Evolutionary conservation across 2,797 vertebrate genomes (phyloP).

Genomic region (Sebastes flavidus): DNA sequence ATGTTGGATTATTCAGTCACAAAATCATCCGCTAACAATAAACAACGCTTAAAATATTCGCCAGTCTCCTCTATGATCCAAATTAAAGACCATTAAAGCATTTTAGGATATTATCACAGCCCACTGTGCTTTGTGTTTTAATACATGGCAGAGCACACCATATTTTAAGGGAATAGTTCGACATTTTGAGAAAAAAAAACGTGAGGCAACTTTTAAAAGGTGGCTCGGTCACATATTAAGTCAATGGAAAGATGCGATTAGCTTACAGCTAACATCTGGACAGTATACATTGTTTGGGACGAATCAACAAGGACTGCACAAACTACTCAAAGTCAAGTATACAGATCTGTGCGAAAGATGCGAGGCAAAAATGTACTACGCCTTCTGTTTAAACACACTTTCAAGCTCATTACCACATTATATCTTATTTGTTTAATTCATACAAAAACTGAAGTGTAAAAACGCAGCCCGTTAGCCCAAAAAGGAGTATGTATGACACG

Average conservation of each 20-base stretch:
- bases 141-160: background rate
- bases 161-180: background rate
- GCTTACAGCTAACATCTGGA: background rate
- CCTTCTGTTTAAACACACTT: background rate
- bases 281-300: background rate
- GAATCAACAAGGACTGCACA: background rate
- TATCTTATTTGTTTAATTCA: background rate
- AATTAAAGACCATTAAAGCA: conserved; percentile 9
- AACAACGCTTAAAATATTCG: conserved; percentile 19
- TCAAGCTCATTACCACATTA: background rate
- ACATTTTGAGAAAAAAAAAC: background rate
- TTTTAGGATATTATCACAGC: conserved; percentile 33
- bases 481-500: too few species aligned
- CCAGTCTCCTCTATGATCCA: conserved; percentile 6
- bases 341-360: background rate
- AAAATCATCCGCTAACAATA: conserved; percentile 43
- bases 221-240: too few species aligned
- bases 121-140: background rate
- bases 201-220: background rate
- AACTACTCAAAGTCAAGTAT: background rate
- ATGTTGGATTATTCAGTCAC: conserved; percentile 26
- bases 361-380: background rate
- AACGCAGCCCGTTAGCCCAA: background rate
- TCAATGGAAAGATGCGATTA: background rate
- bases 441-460: background rate